A percentile compares a stretch with the other conserved stretches of the same genome.
Evolutionary conservation across 2,797 vertebrate species (phyloP).

Genomic region (Ceyx erithaca): DNA sequence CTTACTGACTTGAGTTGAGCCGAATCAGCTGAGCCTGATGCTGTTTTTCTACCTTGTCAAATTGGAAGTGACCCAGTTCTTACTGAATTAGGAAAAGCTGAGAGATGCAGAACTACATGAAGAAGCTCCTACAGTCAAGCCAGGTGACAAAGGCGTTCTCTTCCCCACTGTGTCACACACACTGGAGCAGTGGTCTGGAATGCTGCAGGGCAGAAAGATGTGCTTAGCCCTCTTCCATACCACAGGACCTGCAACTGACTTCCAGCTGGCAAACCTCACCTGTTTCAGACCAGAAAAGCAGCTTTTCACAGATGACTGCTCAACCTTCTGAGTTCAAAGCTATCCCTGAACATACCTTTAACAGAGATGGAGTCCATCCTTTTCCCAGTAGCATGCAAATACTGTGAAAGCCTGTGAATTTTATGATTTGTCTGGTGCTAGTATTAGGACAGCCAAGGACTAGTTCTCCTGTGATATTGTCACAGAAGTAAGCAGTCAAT

Average conservation of each 20-base stretch:
- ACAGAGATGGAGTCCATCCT: background rate
- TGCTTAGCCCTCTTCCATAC: background rate
- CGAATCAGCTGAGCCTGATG: slow-evolving; percentile 16
- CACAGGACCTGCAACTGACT: background rate
- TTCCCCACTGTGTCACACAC: background rate
- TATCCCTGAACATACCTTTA: background rate
- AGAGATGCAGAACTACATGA: background rate
- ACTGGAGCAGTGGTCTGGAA: background rate
- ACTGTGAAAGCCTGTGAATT: background rate
- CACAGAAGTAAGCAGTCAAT: background rate
- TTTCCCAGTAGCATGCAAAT: background rate
- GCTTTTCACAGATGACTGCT: background rate
- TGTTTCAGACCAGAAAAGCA: background rate
- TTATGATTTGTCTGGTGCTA: background rate
- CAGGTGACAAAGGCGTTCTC: background rate
- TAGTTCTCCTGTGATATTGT: background rate
- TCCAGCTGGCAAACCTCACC: background rate
- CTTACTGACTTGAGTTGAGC: background rate
- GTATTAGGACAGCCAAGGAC: background rate
- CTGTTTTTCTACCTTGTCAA: background rate
- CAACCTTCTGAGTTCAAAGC: background rate
- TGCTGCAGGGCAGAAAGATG: background rate
- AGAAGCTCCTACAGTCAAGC: background rate
- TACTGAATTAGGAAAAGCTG: background rate
- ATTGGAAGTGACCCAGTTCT: slow-evolving; percentile 16